These are phyloP conservation scores for Misgurnus anguillicaudatus DNA, from an alignment of 2,113 vertebrate species.

Conservation along the genomic window DNA sequence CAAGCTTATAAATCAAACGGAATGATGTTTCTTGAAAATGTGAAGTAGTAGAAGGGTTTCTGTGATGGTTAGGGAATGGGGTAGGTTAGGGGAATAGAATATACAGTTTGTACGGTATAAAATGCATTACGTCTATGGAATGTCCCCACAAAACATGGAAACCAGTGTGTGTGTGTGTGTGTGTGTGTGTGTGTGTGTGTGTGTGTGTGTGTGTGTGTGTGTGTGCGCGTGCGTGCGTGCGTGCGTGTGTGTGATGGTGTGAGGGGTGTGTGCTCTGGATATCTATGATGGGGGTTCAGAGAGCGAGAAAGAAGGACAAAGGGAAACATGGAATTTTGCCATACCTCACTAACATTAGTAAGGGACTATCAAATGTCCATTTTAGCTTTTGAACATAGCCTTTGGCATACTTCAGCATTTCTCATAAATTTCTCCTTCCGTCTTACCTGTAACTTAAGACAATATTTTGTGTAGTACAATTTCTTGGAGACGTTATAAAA, in stretches of 20 bases:
- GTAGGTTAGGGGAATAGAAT: too few relatives aligned
- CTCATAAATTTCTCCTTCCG: conserved; percentile 44
- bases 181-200: background rate
- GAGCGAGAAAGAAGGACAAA: conserved; percentile 13
- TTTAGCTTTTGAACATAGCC: conserved; percentile 17
- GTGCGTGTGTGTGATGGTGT: conserved; percentile 14
- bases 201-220: conserved; percentile 12
- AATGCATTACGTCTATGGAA: too few relatives aligned
- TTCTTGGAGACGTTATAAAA: conserved; percentile 46
- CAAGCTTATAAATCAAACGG: too few relatives aligned
- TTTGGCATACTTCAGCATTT: conserved; percentile 31
- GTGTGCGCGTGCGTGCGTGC: conserved; percentile 23
- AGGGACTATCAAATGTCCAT: conserved; percentile 50
- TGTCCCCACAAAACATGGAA: too few relatives aligned
- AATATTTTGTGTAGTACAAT: conserved; percentile 20
- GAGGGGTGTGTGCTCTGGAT: background rate
- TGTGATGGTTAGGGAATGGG: too few relatives aligned
- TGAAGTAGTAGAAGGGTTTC: too few relatives aligned
- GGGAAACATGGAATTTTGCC: conserved; percentile 22
- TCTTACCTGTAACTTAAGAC: conserved; percentile 41
- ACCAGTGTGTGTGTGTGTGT: conserved; percentile 14
- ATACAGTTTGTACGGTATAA: too few relatives aligned
- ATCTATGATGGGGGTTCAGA: conserved; percentile 17
- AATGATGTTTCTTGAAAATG: too few relatives aligned
- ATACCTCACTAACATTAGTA: conserved; percentile 19